A percentile compares a stretch with the other conserved stretches of the same genome.
phyloP scores from a whole-genome alignment of 2,113 vertebrate species.

The Bostrychus sinensis region DNA sequence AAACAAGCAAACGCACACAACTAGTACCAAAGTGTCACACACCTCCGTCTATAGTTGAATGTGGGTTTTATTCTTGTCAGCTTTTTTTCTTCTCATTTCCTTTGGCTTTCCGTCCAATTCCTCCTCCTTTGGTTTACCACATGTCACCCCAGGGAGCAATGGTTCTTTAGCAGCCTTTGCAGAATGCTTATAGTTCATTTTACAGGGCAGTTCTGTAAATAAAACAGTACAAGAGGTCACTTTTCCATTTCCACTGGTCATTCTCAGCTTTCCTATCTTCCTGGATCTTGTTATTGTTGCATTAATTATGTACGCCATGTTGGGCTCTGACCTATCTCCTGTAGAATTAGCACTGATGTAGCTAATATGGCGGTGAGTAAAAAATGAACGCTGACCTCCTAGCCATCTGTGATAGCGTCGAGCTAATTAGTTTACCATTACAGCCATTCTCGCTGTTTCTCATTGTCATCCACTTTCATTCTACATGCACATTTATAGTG shows the following conservation, averaged over 20 bases:
- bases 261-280: constrained; percentile 17
- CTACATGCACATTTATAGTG: constrained; percentile 33
- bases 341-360: constrained; percentile 56
- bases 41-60: constrained; percentile 33
- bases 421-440: constrained; percentile 64
- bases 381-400: constrained; percentile 65
- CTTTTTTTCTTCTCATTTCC: not conserved
- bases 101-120: constrained; percentile 15
- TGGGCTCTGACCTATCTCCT: constrained; percentile 43
- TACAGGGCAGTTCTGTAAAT: constrained; percentile 20
- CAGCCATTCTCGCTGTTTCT: not conserved
- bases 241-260: constrained; percentile 27
- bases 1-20: not conserved
- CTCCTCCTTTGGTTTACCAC: constrained; percentile 11
- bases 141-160: constrained; percentile 38
- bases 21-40: not conserved
- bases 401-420: constrained; percentile 63
- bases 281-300: constrained; percentile 14
- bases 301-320: constrained; percentile 46
- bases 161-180: constrained; percentile 48
- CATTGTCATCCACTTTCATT: constrained; percentile 19
- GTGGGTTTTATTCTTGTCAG: constrained; percentile 17
- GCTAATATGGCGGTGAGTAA: constrained; percentile 63
- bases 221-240: constrained; percentile 49
- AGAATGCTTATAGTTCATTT: constrained; percentile 36